Conservation (phyloP, 2,888 invertebrate genomes). For the Agrotis clavis region DNA sequence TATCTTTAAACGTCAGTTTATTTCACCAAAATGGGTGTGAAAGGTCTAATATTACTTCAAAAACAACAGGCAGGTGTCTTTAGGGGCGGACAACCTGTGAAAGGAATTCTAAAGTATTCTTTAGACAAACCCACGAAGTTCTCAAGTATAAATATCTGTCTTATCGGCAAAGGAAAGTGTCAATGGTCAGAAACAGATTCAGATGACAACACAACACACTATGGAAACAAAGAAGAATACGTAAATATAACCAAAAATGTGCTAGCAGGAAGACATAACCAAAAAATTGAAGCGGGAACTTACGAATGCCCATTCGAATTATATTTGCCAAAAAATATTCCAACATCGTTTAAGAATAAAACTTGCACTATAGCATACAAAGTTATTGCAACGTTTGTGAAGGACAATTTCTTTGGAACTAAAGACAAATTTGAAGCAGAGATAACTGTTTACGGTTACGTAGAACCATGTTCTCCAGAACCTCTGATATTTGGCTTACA, state of each 20-base stretch:
- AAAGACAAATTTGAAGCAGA: slow-evolving; percentile 27
- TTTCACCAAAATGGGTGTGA: slow-evolving; percentile 43
- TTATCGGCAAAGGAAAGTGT: slow-evolving; percentile 65
- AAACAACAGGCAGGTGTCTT: slow-evolving; percentile 56
- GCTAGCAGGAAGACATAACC: background rate
- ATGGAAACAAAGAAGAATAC: slow-evolving; percentile 58
- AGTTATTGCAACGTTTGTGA: slow-evolving; percentile 35
- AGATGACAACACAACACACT: background rate
- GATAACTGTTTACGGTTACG: slow-evolving; percentile 33
- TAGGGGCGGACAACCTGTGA: slow-evolving; percentile 61
- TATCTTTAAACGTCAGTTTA: background rate
- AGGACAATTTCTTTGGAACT: slow-evolving; percentile 31
- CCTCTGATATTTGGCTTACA: slow-evolving; percentile 33
- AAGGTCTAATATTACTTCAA: slow-evolving; percentile 63
- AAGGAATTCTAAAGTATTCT: slow-evolving; percentile 62
- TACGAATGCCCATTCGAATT: slow-evolving; percentile 42
- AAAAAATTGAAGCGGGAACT: slow-evolving; percentile 7
- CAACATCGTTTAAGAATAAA: slow-evolving; percentile 43
- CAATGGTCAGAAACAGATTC: slow-evolving; percentile 37
- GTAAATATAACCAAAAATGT: slow-evolving; percentile 45
- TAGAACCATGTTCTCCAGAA: slow-evolving; percentile 29
- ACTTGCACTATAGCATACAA: slow-evolving; percentile 45
- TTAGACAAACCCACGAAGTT: slow-evolving; percentile 62
- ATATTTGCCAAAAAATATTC: slow-evolving; percentile 43
- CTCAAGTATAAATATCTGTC: slow-evolving; percentile 52